Percentiles rank a stretch among this genome's conserved stretches.
phyloP scores from a whole-genome alignment of 2,797 vertebrate species.

The Myoxocephalus aenaeus region DNA sequence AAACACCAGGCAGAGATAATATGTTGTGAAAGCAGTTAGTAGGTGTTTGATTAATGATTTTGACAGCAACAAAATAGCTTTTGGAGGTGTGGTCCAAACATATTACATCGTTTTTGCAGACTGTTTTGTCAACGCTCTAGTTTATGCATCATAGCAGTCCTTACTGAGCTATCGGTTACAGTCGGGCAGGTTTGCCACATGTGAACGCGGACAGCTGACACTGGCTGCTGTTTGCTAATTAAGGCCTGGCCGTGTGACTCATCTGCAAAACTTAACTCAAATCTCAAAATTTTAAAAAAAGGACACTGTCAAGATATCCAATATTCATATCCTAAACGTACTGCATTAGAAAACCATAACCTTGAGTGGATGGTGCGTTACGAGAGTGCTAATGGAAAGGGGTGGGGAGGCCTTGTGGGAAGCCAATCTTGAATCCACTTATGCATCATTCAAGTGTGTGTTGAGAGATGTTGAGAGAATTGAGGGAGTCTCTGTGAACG shows the following conservation, averaged over 20 bases:
- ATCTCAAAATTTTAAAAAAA: background rate
- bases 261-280: background rate
- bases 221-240: constrained; percentile 9
- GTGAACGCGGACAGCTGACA: background rate
- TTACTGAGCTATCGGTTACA: background rate
- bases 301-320: too few species aligned
- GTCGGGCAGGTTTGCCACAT: constrained; percentile 7
- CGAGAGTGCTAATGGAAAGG: background rate
- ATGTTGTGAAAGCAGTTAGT: background rate
- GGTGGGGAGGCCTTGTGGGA: constrained; percentile 4
- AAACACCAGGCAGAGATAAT: constrained; percentile 3
- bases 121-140: background rate
- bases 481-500: constrained; percentile 26
- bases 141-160: background rate
- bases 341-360: constrained; percentile 7
- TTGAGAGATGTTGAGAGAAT: constrained; percentile 23
- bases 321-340: background rate
- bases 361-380: background rate
- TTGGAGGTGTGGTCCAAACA: background rate
- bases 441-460: constrained; percentile 27
- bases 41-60: background rate
- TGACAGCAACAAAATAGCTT: constrained; percentile 13
- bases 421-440: constrained; percentile 23
- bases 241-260: constrained; percentile 3
- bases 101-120: background rate